Conservation (phyloP, 1,140 invertebrate species). For the Musca vetustissima region DNA sequence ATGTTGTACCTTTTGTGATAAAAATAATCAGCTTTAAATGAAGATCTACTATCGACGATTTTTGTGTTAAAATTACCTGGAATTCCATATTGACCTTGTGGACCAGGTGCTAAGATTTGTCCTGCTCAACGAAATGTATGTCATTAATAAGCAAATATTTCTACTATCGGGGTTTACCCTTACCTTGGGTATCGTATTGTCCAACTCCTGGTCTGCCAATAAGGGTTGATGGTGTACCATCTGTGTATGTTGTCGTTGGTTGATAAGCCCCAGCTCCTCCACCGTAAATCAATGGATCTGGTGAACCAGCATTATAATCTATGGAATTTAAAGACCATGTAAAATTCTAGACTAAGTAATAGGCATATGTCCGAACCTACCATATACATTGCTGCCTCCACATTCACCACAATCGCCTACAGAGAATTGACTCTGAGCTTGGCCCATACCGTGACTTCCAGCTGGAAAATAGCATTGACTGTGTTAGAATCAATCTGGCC, state of each 20-base stretch:
- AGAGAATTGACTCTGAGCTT: conserved; percentile 74
- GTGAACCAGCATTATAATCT: conserved; percentile 27
- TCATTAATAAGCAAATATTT: background rate
- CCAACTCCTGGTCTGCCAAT: conserved; percentile 14
- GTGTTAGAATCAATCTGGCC: background rate
- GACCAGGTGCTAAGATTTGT: background rate
- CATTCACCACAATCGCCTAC: conserved; percentile 60
- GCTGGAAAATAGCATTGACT: conserved; percentile 52
- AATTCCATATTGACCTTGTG: background rate
- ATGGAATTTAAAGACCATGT: too few relatives aligned
- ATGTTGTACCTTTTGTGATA: background rate
- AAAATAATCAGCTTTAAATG: background rate
- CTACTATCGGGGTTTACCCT: too few relatives aligned
- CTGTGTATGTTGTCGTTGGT: background rate
- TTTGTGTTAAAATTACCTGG: background rate
- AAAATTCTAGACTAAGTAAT: too few relatives aligned
- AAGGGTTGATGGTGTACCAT: conserved; percentile 18
- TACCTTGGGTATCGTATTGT: background rate
- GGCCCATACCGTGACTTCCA: conserved; percentile 75
- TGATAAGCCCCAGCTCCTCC: background rate
- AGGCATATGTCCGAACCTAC: too few relatives aligned
- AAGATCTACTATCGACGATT: background rate
- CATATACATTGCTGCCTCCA: conserved; percentile 36
- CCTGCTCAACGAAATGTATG: background rate
- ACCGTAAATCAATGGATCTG: conserved; percentile 18